Base-by-base conservation (phyloP, 2,113 vertebrate species). In the Equus przewalskii region DNA sequence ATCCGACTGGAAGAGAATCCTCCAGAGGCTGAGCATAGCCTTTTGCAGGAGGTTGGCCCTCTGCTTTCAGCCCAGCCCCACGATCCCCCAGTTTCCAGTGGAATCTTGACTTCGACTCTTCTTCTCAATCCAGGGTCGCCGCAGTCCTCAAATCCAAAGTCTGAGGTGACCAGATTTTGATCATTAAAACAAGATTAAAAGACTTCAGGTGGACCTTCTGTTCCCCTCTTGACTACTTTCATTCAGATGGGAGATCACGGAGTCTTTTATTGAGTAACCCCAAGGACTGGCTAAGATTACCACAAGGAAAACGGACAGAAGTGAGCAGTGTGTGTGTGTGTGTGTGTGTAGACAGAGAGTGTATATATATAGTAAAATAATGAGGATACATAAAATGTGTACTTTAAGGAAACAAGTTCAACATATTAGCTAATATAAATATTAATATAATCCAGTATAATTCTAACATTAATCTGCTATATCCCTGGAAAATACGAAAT, bases 141-240 rank as follows among this genome's bases (percentile, higher is more conserved):
- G 33, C 3, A 88, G 26, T 18, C 51, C 73, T 75, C 64, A 91
- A 90, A 91, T 21, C 65, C 41, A n/a, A 80, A 89, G 21, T 62
- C 46, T 12, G 78, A 73, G n/a, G 12, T 56, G 69, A 44, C 16
- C 11, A 72, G 79, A 69, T 76, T 72, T 85, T 72, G 70, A 85
- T 78, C 65, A 94, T 85, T 94, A 81, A 91, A 78, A 93, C 62
- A 76, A 92, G 62, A 92, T 49, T 69, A 18, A 75, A 96, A 75
- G 67, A 85, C 73, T 84, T 76, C 4, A 70, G 51, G 70, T 51
- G 88, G 80, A 92, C 15, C 15, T 93, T 75, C 72, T 88, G 33
- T 65, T 41, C 30, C 56, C 21, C 33, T 78, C 8, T 69, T 83
- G 30, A 60, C 79, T 65, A 84, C 14, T 44, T 98, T 69, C 56